Evolutionary conservation across 2,888 invertebrate genomes (phyloP), one percentile per base, ranked within the genome.

Genomic region (Pteria penguin): DNA sequence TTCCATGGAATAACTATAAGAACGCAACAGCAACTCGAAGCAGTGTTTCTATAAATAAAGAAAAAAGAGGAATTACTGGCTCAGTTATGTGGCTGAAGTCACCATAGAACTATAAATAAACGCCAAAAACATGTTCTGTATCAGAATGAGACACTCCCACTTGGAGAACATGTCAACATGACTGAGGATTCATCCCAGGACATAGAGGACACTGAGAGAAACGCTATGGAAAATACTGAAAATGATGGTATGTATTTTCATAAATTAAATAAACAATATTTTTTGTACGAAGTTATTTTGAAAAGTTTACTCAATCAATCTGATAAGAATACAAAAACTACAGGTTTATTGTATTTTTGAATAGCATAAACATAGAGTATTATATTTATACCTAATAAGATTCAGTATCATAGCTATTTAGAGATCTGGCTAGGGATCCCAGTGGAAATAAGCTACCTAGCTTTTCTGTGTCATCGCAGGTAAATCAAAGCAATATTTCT

Each of bases 1-100:
- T 57, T 57, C 57, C 57, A 57, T 57, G 57, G 57, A 57, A 57
- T 22, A 57, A 57, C 22, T 57, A 57, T 57, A 22, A 22, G 18
- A 22, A 57, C 11, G 24, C 11, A 8, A 57, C 22, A 8, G 11
- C 57, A 18, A 57, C 57, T 18, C 11, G 57, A 57, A 57, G 57
- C 22, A 18, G 18, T 18, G 22, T 1, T 22, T 57, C 57, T 18
- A n/a, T n/a, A n/a, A n/a, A n/a, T n/a, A n/a, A n/a, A n/a, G n/a
- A n/a, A n/a, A n/a, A n/a, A n/a, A n/a, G n/a, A n/a, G n/a, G n/a
- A n/a, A n/a, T n/a, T n/a, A n/a, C n/a, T n/a, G n/a, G n/a, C n/a
- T n/a, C n/a, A n/a, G n/a, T n/a, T n/a, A n/a, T n/a, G n/a, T n/a
- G n/a, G n/a, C n/a, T n/a, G n/a, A n/a, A n/a, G n/a, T n/a, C n/a